These are phyloP conservation scores for Orchesella cincta DNA, from an alignment of 1,140 invertebrate species.

Conservation along the genomic window DNA sequence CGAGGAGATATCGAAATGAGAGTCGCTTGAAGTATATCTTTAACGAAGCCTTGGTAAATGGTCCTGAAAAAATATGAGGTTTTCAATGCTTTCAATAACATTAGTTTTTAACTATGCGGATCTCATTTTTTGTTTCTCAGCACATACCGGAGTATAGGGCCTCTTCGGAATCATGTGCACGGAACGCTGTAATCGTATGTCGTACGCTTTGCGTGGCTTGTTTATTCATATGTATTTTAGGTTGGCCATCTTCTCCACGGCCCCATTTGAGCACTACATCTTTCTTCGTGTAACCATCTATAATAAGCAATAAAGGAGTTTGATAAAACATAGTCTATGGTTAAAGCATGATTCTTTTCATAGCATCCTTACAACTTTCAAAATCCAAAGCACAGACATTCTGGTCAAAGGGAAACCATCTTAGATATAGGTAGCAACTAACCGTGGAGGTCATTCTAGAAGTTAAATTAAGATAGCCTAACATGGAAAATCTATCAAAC, in stretches of 20 bases:
- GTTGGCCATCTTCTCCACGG: not conserved
- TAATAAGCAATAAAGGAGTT: no score
- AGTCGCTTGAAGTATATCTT: conserved; percentile 32
- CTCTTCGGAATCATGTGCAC: not conserved
- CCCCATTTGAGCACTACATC: conserved; percentile 21
- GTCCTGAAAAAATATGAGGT: not conserved
- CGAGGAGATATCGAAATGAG: conserved; percentile 34
- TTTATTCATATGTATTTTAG: not conserved
- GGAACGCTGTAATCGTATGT: not conserved
- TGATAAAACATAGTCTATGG: conserved; percentile 3
- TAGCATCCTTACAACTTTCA: conserved; percentile 42
- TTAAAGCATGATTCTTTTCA: not conserved
- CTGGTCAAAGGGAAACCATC: conserved; percentile 44
- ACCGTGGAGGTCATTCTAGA: conserved; percentile 18
- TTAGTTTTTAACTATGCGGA: conserved; percentile 5
- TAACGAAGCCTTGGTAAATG: no score
- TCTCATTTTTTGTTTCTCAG: not conserved
- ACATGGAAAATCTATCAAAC: not conserved
- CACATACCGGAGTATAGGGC: not conserved
- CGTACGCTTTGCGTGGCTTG: conserved; percentile 8
- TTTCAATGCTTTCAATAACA: not conserved
- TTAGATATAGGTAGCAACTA: conserved; percentile 30
- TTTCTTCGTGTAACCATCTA: conserved; percentile 26
- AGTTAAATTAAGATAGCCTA: not conserved
- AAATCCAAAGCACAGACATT: conserved; percentile 41